Conservation (phyloP, 2,113 vertebrate genomes). For the Burhinus bistriatus region DNA sequence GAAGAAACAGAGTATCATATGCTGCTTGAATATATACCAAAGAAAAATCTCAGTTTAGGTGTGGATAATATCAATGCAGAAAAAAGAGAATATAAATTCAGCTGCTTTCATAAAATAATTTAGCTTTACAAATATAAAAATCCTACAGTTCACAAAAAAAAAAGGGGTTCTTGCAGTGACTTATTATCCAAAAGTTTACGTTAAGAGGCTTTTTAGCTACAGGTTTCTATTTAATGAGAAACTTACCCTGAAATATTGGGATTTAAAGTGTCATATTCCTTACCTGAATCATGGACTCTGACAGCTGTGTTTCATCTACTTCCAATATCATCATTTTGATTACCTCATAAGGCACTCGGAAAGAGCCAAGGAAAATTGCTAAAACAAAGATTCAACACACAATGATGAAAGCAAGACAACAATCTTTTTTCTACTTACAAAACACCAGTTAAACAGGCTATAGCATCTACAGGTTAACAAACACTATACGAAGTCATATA, state of each 20-base stretch:
- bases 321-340: slow-evolving; percentile 91
- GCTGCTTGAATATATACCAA: neutral
- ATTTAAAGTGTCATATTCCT: slow-evolving; percentile 33
- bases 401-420: neutral
- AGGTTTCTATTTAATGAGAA: slow-evolving; percentile 47
- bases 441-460: neutral
- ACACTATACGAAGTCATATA: neutral
- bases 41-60: neutral
- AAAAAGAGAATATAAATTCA: slow-evolving; percentile 36
- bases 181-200: slow-evolving; percentile 41
- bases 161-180: slow-evolving; percentile 8
- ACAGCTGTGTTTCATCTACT: slow-evolving; percentile 91
- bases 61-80: neutral
- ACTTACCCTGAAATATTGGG: slow-evolving; percentile 22
- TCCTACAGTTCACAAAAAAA: neutral
- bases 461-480: neutral
- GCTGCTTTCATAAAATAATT: neutral
- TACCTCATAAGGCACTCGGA: slow-evolving; percentile 93
- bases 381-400: neutral
- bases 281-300: slow-evolving; percentile 97
- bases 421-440: neutral
- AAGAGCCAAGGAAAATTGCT: slow-evolving; percentile 97
- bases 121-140: neutral
- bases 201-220: slow-evolving; percentile 38
- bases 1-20: neutral